Base-by-base conservation (phyloP, 1,140 invertebrate species). In the Lordiphosa stackelbergi region DNA sequence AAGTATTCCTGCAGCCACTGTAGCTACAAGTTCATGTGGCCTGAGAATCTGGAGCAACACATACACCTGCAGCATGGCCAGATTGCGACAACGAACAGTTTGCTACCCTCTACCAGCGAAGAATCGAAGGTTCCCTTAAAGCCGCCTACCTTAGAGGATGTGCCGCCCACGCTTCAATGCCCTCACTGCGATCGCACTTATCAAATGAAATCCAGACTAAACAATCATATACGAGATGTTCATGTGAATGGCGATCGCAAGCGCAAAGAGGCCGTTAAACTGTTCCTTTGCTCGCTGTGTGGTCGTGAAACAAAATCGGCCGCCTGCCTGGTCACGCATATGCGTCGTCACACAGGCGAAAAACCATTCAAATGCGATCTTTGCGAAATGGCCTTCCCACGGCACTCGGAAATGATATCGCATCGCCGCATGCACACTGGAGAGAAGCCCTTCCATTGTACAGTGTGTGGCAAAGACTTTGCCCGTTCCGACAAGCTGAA, bases 261-360 rank as follows among this genome's bases (percentile, higher is more conserved):
- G 41, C 78, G 78, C 4, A 83, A 83, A 43, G 77, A 83, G 37
- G 78, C 78, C 3, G 54, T 78, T 4, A 77, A 84, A 36, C 68
- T 64, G 41, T 83, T 85, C 46, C 73, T 91, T 1, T 91, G 90
- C 53, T 85, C 90, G 9, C 89, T 90, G 61, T 91, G 90, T 72
- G 90, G 90, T 5, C 85, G 88, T 3, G 88, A 88, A 24, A 90
- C 90, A 48, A 87, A 89, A n/a, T 90, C 90, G 35, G 90, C 90
- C 0, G 90, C 90, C 0, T 90, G 90, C 31, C 74, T 91, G 10
- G 89, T 90, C 6, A 90, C 91, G 0, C 91, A 92, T 46, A 90
- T 91, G 88, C 87, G 91, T 0, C 75, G 90, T 0, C 77, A 83
- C 56, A 83, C 77, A 0, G 77, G 77, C 9, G 77, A 83, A 11